Percentiles rank a stretch among this genome's conserved stretches.
phyloP scores from a whole-genome alignment of 2,888 invertebrate species.

The Frankliniella intonsa region DNA sequence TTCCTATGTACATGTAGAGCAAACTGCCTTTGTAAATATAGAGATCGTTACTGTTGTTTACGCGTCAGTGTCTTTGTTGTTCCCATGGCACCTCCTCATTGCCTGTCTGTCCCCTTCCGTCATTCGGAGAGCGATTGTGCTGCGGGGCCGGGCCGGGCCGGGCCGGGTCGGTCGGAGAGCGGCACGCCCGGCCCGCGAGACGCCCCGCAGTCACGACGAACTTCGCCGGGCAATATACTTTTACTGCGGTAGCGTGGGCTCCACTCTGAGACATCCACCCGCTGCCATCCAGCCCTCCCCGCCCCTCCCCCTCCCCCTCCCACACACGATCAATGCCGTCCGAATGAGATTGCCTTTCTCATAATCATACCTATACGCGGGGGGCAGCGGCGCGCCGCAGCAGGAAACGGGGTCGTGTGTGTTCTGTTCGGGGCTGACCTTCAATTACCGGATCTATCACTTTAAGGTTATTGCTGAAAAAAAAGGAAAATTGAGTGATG shows the following conservation, averaged over 20 bases:
- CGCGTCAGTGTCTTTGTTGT: not conserved
- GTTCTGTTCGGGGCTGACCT: not conserved
- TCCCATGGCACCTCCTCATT: not conserved
- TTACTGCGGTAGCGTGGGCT: not conserved
- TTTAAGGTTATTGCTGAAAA: no score
- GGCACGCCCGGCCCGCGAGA: not conserved
- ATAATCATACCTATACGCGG: not conserved
- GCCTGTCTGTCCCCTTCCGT: not conserved
- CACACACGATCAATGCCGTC: not conserved
- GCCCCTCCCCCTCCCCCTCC: no score
- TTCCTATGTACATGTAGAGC: not conserved
- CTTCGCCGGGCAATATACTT: conserved; percentile 19
- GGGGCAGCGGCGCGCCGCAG: not conserved
- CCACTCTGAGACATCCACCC: no score
- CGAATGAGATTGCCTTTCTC: not conserved
- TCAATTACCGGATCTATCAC: not conserved
- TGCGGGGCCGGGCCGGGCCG: not conserved
- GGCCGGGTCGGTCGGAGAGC: not conserved
- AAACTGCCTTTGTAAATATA: not conserved
- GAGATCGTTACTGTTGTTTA: not conserved
- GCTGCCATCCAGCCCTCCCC: no score
- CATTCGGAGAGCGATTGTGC: not conserved
- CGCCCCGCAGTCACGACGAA: not conserved
- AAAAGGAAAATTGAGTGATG: no score
- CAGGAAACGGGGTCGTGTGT: not conserved